A percentile compares a stretch with the other conserved stretches of the same genome.
Evolutionary conservation across 1,140 invertebrate species (phyloP).

Genomic region (Acromyrmex charruanus): DNA sequence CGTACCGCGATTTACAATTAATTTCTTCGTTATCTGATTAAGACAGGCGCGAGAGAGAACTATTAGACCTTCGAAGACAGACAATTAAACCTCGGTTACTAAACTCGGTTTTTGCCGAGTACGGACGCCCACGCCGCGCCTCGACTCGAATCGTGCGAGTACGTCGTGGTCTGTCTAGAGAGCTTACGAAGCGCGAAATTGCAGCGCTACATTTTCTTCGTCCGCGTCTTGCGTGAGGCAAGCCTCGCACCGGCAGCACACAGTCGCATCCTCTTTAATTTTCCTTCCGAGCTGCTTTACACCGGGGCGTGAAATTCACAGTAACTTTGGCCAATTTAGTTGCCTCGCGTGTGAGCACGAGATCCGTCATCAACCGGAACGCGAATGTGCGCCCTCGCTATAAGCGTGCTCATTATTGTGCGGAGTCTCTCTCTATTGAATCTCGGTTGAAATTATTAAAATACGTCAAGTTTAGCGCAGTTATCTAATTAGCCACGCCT

Average conservation of each 20-base stretch:
- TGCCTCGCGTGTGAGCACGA: constrained; percentile 53
- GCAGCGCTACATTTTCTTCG: constrained; percentile 54
- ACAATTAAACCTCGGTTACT: constrained; percentile 64
- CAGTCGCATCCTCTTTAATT: constrained; percentile 62
- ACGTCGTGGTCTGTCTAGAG: constrained; percentile 43
- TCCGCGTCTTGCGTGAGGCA: constrained; percentile 36
- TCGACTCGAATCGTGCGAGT: constrained; percentile 10
- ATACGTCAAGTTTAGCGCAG: constrained; percentile 32
- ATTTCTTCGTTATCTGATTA: constrained; percentile 61
- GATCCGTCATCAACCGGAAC: constrained; percentile 49
- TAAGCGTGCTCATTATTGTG: constrained; percentile 45
- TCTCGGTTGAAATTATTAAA: constrained; percentile 54
- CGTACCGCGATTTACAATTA: constrained; percentile 53
- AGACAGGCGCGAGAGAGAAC: constrained; percentile 50
- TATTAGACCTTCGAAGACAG: constrained; percentile 58
- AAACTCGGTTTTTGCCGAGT: constrained; percentile 48
- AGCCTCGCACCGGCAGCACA: constrained; percentile 21
- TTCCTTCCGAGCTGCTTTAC: constrained; percentile 62
- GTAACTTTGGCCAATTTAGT: constrained; percentile 62
- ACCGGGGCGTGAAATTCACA: constrained; percentile 56
- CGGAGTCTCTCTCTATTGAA: constrained; percentile 28
- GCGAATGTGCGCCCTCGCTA: constrained; percentile 31
- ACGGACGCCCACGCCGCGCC: not conserved
- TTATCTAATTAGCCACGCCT: constrained; percentile 37
- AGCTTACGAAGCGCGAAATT: constrained; percentile 63